Evolutionary conservation across 2,888 invertebrate species (phyloP).

Genomic region (Deroplatys truncata): DNA sequence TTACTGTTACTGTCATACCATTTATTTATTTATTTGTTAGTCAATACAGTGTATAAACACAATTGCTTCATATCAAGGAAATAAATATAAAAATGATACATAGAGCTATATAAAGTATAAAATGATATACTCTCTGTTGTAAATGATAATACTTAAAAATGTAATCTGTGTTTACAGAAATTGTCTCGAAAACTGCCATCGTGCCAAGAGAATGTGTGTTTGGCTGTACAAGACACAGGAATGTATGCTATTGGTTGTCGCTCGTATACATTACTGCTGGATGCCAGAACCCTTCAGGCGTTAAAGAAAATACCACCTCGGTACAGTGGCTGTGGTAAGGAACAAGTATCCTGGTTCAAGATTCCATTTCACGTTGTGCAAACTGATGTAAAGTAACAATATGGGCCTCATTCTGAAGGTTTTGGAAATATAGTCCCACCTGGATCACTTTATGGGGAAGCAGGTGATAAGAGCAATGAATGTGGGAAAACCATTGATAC

Average conservation of each 20-base stretch:
- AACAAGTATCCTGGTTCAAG: neutral
- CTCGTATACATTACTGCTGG: constrained; percentile 84
- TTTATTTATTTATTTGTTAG: too few species aligned
- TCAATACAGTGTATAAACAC: too few species aligned
- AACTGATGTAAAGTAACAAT: too few species aligned
- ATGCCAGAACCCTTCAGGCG: constrained; percentile 80
- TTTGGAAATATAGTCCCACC: neutral
- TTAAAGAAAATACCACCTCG: constrained; percentile 78
- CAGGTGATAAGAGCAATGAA: too few species aligned
- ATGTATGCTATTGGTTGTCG: constrained; percentile 92
- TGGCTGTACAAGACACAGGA: constrained; percentile 80
- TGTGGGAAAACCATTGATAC: too few species aligned
- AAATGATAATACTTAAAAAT: too few species aligned
- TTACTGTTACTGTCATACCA: too few species aligned
- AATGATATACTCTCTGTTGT: too few species aligned
- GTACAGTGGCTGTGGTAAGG: constrained; percentile 79
- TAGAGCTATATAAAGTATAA: too few species aligned
- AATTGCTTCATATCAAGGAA: too few species aligned
- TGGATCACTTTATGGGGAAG: too few species aligned
- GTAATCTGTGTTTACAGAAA: constrained; percentile 48
- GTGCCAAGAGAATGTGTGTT: constrained; percentile 88
- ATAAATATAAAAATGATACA: too few species aligned
- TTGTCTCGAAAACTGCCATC: constrained; percentile 82
- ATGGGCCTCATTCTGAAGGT: neutral
- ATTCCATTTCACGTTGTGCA: neutral